These are phyloP conservation scores for Mastigias papua DNA, from an alignment of 30 jellyfish, hydroid and myxozoan species.

Conservation along the genomic window DNA sequence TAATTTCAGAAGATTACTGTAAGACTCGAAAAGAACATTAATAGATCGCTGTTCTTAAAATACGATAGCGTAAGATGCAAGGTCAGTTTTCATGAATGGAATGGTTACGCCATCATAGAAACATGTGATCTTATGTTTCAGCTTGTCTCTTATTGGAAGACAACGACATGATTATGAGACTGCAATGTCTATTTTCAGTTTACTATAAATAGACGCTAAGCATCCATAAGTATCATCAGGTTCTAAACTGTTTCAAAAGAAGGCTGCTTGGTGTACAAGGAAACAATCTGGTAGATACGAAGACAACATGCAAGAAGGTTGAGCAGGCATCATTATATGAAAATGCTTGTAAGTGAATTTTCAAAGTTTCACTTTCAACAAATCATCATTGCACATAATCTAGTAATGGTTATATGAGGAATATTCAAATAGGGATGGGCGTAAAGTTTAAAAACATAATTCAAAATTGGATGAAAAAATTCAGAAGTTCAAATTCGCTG, in stretches of 20 bases:
- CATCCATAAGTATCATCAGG: too few relatives aligned
- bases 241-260: too few relatives aligned
- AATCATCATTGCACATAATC: too few relatives aligned
- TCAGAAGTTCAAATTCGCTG: too few relatives aligned
- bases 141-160: neutral
- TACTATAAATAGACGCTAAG: neutral
- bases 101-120: neutral
- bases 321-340: neutral
- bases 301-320: neutral
- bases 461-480: too few relatives aligned
- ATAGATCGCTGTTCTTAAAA: neutral
- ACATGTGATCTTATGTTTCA: neutral
- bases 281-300: neutral
- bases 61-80: neutral
- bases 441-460: too few relatives aligned
- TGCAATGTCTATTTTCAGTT: neutral
- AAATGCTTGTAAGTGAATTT: neutral
- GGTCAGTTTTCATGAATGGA: conserved; percentile 7
- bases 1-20: neutral
- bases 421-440: too few relatives aligned
- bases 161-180: neutral
- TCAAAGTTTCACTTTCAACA: too few relatives aligned
- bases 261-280: neutral
- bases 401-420: too few relatives aligned
- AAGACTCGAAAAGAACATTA: neutral